Evolutionary conservation across 2,888 invertebrate genomes (phyloP).

Genomic region (Prosopocoilus inquinatus): DNA sequence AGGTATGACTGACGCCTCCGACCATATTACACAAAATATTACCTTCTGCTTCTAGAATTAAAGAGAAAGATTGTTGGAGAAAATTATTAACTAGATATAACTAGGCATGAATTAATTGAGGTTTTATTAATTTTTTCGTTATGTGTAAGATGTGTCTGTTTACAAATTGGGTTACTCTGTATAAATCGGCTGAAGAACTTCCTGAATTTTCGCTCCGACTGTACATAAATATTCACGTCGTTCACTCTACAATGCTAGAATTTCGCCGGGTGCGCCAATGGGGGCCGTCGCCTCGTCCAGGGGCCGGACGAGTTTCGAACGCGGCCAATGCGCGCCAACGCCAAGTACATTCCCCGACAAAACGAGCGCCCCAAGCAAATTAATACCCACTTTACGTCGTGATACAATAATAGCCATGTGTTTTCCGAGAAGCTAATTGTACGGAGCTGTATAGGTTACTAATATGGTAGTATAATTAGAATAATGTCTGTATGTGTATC

Average conservation of each 20-base stretch:
- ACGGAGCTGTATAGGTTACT: neutral
- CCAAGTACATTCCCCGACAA: conserved; percentile 1
- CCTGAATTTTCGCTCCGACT: too few species aligned
- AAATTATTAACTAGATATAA: too few species aligned
- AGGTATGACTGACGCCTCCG: too few species aligned
- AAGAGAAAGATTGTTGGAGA: too few species aligned
- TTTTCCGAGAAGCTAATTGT: conserved; percentile 9
- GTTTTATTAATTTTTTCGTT: too few species aligned
- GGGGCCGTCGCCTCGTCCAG: neutral
- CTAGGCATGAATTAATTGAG: too few species aligned
- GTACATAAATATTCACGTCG: too few species aligned
- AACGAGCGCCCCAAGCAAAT: neutral
- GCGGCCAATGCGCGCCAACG: neutral
- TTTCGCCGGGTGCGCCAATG: neutral
- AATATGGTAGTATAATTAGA: conserved; percentile 10
- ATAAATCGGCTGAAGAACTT: too few species aligned
- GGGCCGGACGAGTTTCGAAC: neutral
- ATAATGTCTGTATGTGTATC: conserved; percentile 4
- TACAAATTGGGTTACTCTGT: too few species aligned
- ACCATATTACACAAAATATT: too few species aligned
- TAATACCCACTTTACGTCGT: neutral
- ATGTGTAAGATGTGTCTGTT: too few species aligned
- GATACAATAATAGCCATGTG: conserved; percentile 2
- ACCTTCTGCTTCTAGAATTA: too few species aligned
- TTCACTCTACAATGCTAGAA: neutral